phyloP scores from a whole-genome alignment of 2,113 vertebrate genomes.

The Hippocampus comes region DNA sequence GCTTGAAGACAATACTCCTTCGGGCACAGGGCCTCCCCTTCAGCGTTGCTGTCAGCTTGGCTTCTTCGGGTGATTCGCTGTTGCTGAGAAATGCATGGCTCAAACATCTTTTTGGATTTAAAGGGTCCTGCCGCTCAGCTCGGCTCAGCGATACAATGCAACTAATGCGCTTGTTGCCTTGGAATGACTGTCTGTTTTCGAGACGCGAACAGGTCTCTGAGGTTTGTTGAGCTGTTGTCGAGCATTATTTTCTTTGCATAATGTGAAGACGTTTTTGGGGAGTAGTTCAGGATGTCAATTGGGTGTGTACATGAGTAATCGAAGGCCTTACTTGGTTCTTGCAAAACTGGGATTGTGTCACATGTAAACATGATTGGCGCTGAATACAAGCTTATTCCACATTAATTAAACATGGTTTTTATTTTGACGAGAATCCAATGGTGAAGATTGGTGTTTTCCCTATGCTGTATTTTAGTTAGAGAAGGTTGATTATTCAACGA shows the following conservation, averaged over 20 bases:
- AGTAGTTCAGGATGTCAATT: neutral
- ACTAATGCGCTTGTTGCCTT: conserved; percentile 43
- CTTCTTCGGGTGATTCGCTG: conserved; percentile 18
- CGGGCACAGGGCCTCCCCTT: conserved; percentile 14
- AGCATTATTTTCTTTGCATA: neutral
- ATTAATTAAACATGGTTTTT: neutral
- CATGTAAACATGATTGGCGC: neutral
- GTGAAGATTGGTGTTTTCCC: neutral
- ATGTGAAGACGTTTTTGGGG: conserved; percentile 13
- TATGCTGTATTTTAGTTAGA: neutral
- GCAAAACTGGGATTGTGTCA: neutral
- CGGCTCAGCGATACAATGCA: conserved; percentile 52
- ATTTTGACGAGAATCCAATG: neutral
- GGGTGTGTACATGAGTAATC: conserved; percentile 21
- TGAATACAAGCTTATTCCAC: conserved; percentile 2
- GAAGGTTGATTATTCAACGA: conserved; percentile 41
- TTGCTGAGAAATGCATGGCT: conserved; percentile 52
- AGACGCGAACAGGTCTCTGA: conserved; percentile 41
- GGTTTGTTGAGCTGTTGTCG: conserved; percentile 40
- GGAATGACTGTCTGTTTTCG: conserved; percentile 49
- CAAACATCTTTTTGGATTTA: conserved; percentile 22
- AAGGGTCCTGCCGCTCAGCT: conserved; percentile 18
- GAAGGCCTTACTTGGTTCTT: neutral
- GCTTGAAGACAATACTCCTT: conserved; percentile 50
- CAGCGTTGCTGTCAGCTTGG: conserved; percentile 7